Base-by-base conservation (phyloP, 2,888 invertebrate species). In the Pecten maximus region DNA sequence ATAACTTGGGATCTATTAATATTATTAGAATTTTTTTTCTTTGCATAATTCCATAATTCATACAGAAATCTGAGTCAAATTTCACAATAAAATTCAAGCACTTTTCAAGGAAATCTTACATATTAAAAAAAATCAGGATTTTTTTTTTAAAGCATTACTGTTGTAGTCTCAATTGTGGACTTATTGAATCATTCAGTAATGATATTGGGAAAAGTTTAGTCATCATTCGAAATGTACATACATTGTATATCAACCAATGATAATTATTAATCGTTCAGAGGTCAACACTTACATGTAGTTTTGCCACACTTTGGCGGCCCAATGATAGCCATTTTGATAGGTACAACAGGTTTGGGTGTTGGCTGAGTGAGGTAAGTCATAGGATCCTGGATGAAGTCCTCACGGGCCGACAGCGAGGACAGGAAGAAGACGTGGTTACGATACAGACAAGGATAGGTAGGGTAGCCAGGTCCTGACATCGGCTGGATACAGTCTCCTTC, bases 281-380 rank as follows among this genome's bases (percentile, higher is more conserved):
- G 16, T 54, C 3, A 19, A 40, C 8, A 95, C 96, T 95, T 93
- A 97, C 97, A 94, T 89, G 96, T 94, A 10, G 97, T 97, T 95
- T 97, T 97, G 40, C 97, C 97, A 44, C 96, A 96, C 91, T 97
- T 97, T 28, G 97, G 97, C 88, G 97, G 97, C 12, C 97, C 97
- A 89, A 96, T 92, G 50, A 97, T 95, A n/a, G 96, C 96, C 89
- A 97, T 93, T 44, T 95, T 94, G 87, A 97, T 95, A 28, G 97
- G 97, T 6, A 97, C 96, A 4, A 96, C 96, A 40, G 96, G 96
- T 93, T 96, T 96, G 10, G 97, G 96, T 48, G 96, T 94, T 6
- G 95, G 94, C 91, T 96, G 96, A 48, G 94, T 94, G 23, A 97
- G 94, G 93, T 95, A 97, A 16, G 94, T 94, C 92, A 96, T 91